Conservation (phyloP, 2,797 vertebrate genomes). For the Sebastolobus alascanus region DNA sequence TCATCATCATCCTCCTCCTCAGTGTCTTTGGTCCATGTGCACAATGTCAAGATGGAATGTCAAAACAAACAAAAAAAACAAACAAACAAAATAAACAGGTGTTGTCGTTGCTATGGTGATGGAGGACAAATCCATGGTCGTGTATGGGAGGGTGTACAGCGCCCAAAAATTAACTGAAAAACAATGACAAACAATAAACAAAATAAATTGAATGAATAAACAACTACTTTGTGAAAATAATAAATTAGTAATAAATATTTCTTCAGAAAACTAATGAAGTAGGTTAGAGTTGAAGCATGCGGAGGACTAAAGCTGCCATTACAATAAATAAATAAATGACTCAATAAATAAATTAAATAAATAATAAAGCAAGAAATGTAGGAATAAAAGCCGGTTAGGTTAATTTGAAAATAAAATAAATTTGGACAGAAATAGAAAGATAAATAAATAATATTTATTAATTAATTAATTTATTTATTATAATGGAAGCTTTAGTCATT, state of each 20-base stretch:
- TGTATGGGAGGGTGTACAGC: slow-evolving; percentile 73
- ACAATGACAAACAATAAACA: slow-evolving; percentile 79
- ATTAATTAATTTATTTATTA: too few relatives aligned
- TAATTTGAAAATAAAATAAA: not conserved
- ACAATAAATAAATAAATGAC: too few relatives aligned
- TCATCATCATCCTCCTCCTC: slow-evolving; percentile 64
- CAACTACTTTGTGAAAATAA: slow-evolving; percentile 28
- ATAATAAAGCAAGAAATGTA: too few relatives aligned
- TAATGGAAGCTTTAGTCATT: too few relatives aligned
- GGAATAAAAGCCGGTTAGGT: not conserved
- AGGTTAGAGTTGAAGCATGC: not conserved
- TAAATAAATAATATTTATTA: too few relatives aligned
- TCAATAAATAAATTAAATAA: too few relatives aligned
- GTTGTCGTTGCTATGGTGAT: slow-evolving; percentile 81
- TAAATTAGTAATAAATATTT: not conserved
- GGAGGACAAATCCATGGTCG: slow-evolving; percentile 84
- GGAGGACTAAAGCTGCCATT: too few relatives aligned
- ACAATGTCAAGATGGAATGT: slow-evolving; percentile 86
- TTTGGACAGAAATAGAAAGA: too few relatives aligned
- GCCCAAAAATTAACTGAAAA: slow-evolving; percentile 90
- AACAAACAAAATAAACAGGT: slow-evolving; percentile 62
- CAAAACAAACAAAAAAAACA: slow-evolving; percentile 51
- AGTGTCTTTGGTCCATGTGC: slow-evolving; percentile 88
- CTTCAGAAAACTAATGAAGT: not conserved
- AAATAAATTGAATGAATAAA: slow-evolving; percentile 76